phyloP scores from a whole-genome alignment of 2,888 invertebrate genomes.

The Drosophila subsilvestris region DNA sequence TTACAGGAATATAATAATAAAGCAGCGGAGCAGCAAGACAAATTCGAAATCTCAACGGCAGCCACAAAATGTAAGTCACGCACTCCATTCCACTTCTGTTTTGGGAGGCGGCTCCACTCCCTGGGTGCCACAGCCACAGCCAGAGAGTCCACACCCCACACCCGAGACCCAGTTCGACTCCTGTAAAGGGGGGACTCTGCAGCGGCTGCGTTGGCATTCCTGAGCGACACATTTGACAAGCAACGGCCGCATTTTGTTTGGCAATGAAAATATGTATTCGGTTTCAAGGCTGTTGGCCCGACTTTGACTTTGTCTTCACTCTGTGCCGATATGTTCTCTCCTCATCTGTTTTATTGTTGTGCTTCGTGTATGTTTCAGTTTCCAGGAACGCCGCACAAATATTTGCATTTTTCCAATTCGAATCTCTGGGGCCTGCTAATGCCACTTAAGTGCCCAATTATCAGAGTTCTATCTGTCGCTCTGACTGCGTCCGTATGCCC shows the following conservation, averaged over 20 bases:
- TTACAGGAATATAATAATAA: constrained; percentile 73
- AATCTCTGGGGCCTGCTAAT: constrained; percentile 61
- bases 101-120: not conserved
- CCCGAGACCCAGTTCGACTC: constrained; percentile 20
- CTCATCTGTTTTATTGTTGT: not conserved
- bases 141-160: not conserved
- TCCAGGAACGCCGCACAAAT: constrained; percentile 67
- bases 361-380: constrained; percentile 32
- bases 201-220: constrained; percentile 50
- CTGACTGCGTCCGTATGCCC: constrained; percentile 4
- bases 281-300: constrained; percentile 74
- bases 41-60: constrained; percentile 66
- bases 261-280: constrained; percentile 67
- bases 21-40: constrained; percentile 46
- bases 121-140: not conserved
- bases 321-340: not conserved
- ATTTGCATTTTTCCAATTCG: constrained; percentile 66
- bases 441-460: constrained; percentile 79
- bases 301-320: constrained; percentile 35
- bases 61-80: constrained; percentile 70
- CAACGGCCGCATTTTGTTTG: constrained; percentile 65
- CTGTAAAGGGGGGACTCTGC: constrained; percentile 16
- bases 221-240: constrained; percentile 74
- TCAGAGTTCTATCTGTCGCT: constrained; percentile 43
- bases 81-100: constrained; percentile 38